Percentiles rank a stretch among this genome's conserved stretches.
phyloP scores from a whole-genome alignment of 2,113 vertebrate genomes.

The Bubo scandiacus region DNA sequence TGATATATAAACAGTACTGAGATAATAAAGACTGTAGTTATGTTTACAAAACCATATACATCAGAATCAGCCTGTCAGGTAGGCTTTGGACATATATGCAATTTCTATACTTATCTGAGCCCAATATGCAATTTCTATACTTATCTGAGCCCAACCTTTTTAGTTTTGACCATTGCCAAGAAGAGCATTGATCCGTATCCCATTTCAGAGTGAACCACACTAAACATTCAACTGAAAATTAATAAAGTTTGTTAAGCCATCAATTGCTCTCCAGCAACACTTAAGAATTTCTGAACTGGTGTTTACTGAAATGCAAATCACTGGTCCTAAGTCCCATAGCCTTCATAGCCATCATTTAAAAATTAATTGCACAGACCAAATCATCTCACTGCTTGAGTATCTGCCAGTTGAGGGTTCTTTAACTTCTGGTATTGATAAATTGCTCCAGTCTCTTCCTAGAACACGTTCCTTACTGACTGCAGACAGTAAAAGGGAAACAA shows the following conservation, averaged over 20 bases:
- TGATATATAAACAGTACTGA: neutral
- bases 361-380: conserved; percentile 49
- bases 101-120: neutral
- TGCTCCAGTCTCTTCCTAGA: neutral
- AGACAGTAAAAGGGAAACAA: neutral
- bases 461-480: neutral
- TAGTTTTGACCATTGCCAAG: neutral
- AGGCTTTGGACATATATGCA: neutral
- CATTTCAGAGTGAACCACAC: neutral
- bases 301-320: conserved; percentile 40
- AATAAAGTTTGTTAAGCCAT: conserved; percentile 35
- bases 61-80: neutral
- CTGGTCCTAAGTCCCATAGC: conserved; percentile 6
- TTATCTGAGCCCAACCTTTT: neutral
- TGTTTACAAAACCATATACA: neutral
- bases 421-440: conserved; percentile 28
- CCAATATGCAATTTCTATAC: neutral
- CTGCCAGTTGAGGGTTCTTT: conserved; percentile 21
- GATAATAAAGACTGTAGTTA: neutral
- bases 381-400: conserved; percentile 16
- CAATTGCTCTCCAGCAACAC: neutral
- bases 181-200: neutral
- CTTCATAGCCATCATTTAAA: conserved; percentile 48
- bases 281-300: neutral
- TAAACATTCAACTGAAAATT: conserved; percentile 12